Evolutionary conservation across 2,113 vertebrate species (phyloP).

Genomic region (Oreamnos americanus): DNA sequence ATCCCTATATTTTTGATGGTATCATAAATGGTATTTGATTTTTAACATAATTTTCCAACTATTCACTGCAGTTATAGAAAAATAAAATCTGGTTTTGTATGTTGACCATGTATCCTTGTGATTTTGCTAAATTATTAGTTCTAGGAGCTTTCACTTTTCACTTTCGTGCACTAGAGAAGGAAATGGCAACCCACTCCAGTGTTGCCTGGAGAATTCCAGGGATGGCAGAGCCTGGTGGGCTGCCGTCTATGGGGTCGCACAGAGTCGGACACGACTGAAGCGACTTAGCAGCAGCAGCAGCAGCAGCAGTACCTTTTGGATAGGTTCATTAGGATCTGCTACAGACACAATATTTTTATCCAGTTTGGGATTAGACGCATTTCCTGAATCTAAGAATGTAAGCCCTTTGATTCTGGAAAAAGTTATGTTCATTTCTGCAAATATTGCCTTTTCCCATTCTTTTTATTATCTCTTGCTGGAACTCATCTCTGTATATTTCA

Average conservation of each 20-base stretch:
- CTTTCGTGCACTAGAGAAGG: no score
- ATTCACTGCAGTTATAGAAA: background rate
- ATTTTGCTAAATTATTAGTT: background rate
- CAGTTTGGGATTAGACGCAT: background rate
- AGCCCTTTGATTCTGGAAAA: background rate
- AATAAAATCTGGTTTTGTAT: background rate
- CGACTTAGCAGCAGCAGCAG: no score
- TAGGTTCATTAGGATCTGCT: background rate
- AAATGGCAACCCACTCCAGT: no score
- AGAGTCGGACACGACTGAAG: no score
- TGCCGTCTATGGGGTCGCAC: no score
- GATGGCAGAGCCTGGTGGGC: no score
- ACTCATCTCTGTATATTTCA: background rate
- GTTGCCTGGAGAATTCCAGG: no score
- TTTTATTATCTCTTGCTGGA: background rate
- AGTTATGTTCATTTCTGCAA: background rate
- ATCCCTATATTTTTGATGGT: background rate
- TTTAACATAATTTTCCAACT: background rate
- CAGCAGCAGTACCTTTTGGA: background rate
- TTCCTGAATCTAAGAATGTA: background rate
- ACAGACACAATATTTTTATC: background rate
- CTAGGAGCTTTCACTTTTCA: background rate
- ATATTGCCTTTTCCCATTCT: background rate
- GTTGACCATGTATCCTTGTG: background rate
- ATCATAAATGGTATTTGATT: background rate